Base-by-base conservation (phyloP, 2,797 vertebrate genomes). In the Sebastes cheni region DNA sequence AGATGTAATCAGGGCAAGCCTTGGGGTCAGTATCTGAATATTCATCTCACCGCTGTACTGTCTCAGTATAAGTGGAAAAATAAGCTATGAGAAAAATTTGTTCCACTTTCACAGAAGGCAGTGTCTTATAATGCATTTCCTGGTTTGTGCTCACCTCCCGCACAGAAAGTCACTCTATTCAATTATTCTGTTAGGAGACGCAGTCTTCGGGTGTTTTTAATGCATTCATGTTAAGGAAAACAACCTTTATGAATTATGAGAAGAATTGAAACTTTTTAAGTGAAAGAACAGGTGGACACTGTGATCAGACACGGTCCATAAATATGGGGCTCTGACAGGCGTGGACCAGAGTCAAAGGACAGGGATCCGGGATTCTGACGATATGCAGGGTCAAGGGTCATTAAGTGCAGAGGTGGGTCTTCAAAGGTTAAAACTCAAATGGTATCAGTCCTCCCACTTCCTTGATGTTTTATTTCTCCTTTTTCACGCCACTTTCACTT, bases 231-330 rank as follows among this genome's bases (percentile, higher is more conserved):
- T 30, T 10, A 23, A 76, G 18, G 23, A 76, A 84, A 83, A 68
- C 36, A 90, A 73, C 46, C 52, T 69, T 29, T 54, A 46, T 88
- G 82, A 92, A 81, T 92, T 88, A 86, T 84, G 86, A 78, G 74
- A 78, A 69, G 59, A 94, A 88, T 88, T 76, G 29, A 82, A 91
- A 89, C 56, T 65, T 89, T 77, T 84, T 62, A 68, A 93, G 84
- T 82, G 77, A 75, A 94, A 92, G 89, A 95, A 89, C 94, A 95
- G 93, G 91, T 95, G 94, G 88, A 90, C 80, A 54, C 73, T 56
- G 60, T 79, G 88, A 91, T 93, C 86, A 78, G 91, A 88, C 86
- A 75, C 77, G 84, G 80, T 34, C 77, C 82, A 92, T 94, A 95
- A 94, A 95, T 92, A 92, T 71, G 68, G 39, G 46, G 60, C 75